Percentiles rank a stretch among this genome's conserved stretches.
These are phyloP conservation scores for Parus major DNA, from an alignment of 2,113 vertebrate species.

Conservation along the genomic window DNA sequence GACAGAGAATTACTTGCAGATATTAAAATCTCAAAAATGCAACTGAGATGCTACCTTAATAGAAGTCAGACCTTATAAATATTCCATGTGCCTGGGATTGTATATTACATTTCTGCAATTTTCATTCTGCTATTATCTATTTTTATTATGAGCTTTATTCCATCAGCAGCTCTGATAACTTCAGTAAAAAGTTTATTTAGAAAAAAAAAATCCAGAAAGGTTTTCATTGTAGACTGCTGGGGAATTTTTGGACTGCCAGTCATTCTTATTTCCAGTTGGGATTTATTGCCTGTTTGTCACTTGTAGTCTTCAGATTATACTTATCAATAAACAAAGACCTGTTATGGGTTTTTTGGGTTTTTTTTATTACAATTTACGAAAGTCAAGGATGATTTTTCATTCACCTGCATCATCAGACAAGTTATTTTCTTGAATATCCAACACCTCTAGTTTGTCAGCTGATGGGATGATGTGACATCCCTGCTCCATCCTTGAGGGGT, in stretches of 20 bases:
- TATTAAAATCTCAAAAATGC: constrained; percentile 56
- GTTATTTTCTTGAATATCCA: background rate
- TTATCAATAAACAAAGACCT: constrained; percentile 29
- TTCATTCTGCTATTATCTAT: constrained; percentile 13
- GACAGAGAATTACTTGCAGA: constrained; percentile 41
- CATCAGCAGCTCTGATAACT: constrained; percentile 21
- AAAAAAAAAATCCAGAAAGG: background rate
- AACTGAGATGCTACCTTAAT: constrained; percentile 14
- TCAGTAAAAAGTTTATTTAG: constrained; percentile 7
- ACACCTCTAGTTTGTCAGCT: background rate
- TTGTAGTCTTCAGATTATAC: background rate
- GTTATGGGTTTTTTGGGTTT: too few relatives aligned
- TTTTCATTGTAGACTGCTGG: background rate
- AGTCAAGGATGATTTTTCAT: background rate
- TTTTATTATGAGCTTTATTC: constrained; percentile 51
- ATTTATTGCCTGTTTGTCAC: constrained; percentile 35
- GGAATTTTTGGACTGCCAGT: background rate
- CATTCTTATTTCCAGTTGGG: background rate
- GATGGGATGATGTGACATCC: background rate
- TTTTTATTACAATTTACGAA: background rate
- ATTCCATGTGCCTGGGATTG: constrained; percentile 31
- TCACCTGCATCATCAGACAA: background rate
- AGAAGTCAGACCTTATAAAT: constrained; percentile 50
- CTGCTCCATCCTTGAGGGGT: background rate
- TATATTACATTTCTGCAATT: constrained; percentile 52